Evolutionary conservation across 2,113 vertebrate genomes (phyloP).

Genomic region (Serinus canaria): DNA sequence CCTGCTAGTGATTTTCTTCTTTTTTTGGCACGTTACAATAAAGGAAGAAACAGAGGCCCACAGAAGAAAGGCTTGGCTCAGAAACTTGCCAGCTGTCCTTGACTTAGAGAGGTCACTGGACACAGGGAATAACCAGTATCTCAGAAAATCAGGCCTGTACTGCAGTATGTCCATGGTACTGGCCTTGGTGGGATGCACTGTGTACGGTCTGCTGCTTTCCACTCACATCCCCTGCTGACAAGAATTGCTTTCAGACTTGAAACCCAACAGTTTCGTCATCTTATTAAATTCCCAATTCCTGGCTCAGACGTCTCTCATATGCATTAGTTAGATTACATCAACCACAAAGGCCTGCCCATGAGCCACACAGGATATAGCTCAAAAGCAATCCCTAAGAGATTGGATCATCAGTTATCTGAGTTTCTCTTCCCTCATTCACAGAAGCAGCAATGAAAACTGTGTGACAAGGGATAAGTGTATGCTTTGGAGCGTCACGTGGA

Average conservation of each 20-base stretch:
- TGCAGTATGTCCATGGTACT: neutral
- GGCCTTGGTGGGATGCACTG: neutral
- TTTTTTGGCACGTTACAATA: neutral
- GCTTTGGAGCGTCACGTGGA: neutral
- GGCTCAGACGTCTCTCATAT: neutral
- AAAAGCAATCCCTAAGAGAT: neutral
- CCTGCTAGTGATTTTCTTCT: neutral
- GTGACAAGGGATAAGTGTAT: neutral
- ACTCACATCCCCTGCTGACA: neutral
- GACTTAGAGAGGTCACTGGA: neutral
- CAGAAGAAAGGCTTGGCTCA: neutral
- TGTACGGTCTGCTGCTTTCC: neutral
- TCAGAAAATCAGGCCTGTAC: neutral
- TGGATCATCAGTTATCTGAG: neutral
- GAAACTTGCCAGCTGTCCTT: neutral
- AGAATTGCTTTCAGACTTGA: neutral
- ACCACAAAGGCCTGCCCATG: neutral
- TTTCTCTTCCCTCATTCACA: neutral
- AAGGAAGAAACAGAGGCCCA: neutral
- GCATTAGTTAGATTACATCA: constrained; percentile 4
- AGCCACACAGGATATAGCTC: neutral
- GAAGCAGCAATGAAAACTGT: neutral
- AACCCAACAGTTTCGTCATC: neutral
- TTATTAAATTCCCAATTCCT: neutral
- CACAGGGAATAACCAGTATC: neutral